Evolutionary conservation across 2,797 vertebrate species (phyloP).

Genomic region (Enteromius paludinosus): DNA sequence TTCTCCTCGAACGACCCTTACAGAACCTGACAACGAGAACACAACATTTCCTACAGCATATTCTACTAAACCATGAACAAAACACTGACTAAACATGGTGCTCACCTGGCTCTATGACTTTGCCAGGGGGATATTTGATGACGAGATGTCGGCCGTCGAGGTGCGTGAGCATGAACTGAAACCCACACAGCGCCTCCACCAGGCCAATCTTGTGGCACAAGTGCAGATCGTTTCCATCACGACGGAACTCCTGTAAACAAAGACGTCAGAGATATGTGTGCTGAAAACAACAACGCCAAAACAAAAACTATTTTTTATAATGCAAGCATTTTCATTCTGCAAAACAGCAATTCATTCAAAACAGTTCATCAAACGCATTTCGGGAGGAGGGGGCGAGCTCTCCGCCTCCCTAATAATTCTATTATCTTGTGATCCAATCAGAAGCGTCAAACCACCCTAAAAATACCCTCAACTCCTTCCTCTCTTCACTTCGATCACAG

Average conservation of each 20-base stretch:
- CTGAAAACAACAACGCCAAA: background rate
- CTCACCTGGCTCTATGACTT: slow-evolving; percentile 96
- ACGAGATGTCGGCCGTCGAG: slow-evolving; percentile 94
- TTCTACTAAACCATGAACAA: background rate
- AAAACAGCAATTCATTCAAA: no score
- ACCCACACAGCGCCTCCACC: slow-evolving; percentile 96
- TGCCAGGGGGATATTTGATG: slow-evolving; percentile 95
- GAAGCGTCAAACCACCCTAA: no score
- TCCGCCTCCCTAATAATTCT: no score
- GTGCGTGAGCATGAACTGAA: slow-evolving; percentile 95
- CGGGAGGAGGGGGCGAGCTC: no score
- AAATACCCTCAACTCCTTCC: no score
- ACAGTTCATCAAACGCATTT: no score
- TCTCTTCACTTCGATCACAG: no score
- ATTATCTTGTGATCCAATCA: no score
- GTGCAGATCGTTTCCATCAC: slow-evolving; percentile 93
- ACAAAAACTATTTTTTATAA: background rate
- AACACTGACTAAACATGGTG: background rate
- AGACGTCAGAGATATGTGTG: background rate
- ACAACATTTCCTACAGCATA: background rate
- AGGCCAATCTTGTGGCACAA: slow-evolving; percentile 96
- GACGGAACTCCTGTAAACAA: slow-evolving; percentile 85
- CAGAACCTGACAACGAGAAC: slow-evolving; percentile 77
- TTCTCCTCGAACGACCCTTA: slow-evolving; percentile 92
- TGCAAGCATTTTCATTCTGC: background rate